Evolutionary conservation across 2,797 vertebrate genomes (phyloP).

Genomic region (Podarcis lilfordi): DNA sequence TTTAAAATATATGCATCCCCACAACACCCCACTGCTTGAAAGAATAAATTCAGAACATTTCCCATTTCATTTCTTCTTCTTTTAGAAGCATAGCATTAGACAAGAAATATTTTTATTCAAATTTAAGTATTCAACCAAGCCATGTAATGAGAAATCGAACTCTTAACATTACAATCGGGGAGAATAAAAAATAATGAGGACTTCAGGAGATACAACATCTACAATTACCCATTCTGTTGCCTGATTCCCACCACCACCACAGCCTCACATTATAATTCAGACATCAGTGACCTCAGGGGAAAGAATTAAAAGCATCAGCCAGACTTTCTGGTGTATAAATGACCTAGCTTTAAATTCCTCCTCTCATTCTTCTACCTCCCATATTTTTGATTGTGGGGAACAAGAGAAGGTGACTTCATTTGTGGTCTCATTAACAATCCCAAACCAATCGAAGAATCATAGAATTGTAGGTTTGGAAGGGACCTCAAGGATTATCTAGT

Average conservation of each 20-base stretch:
- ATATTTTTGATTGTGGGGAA: not conserved
- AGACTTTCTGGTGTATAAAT: not conserved
- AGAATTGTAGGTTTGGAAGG: no score
- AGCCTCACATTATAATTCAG: not conserved
- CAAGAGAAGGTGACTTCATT: not conserved
- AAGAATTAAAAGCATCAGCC: not conserved
- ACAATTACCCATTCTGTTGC: not conserved
- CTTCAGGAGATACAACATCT: not conserved
- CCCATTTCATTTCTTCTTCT: constrained; percentile 7
- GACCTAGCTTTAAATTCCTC: not conserved
- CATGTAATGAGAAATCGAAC: constrained; percentile 11
- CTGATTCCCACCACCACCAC: accelerated
- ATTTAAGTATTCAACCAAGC: not conserved
- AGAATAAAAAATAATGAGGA: constrained; percentile 5
- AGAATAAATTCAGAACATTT: not conserved
- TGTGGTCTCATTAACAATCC: not conserved
- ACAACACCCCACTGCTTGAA: not conserved
- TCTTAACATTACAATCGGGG: not conserved
- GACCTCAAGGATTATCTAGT: no score
- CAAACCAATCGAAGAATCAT: not conserved
- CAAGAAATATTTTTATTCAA: constrained; percentile 2
- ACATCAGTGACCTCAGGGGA: not conserved
- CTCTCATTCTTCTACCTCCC: not conserved
- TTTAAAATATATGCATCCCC: not conserved
- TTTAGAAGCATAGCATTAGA: constrained; percentile 5